These are phyloP conservation scores for Clarias macrocephalus DNA, from an alignment of 2,113 vertebrate species.

Conservation along the genomic window DNA sequence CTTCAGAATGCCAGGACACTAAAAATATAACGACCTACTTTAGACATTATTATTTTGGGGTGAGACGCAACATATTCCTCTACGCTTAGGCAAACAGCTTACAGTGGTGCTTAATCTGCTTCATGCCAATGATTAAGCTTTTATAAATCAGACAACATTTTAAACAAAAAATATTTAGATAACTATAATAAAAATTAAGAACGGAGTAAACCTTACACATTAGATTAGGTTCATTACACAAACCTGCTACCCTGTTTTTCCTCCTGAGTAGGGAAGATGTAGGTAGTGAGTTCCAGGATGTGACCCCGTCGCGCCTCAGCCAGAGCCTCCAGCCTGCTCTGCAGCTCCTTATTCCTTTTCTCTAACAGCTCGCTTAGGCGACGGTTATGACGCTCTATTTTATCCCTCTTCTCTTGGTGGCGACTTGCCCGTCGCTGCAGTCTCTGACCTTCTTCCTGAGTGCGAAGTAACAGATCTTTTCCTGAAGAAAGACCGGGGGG, in stretches of 20 bases:
- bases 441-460: conserved; percentile 88
- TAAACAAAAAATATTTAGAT: neutral
- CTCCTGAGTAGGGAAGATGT: conserved; percentile 91
- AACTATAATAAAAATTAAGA: no score
- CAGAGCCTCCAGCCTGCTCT: conserved; percentile 76
- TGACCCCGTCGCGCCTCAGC: conserved; percentile 78
- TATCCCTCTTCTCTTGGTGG: conserved; percentile 95
- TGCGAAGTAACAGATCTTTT: conserved; percentile 79
- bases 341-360: conserved; percentile 77
- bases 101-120: neutral
- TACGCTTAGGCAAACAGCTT: neutral
- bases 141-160: neutral
- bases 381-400: conserved; percentile 88
- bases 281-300: conserved; percentile 86
- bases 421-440: conserved; percentile 85
- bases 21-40: neutral
- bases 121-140: neutral
- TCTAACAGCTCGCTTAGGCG: conserved; percentile 86
- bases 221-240: neutral
- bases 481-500: conserved; percentile 68
- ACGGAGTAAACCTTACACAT: neutral
- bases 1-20: neutral
- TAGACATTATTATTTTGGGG: neutral
- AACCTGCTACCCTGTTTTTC: conserved; percentile 89
- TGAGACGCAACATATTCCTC: neutral